Evolutionary conservation across 2,888 invertebrate species (phyloP), one percentile per base, ranked within the genome.

Genomic region (Pheosia gnoma): DNA sequence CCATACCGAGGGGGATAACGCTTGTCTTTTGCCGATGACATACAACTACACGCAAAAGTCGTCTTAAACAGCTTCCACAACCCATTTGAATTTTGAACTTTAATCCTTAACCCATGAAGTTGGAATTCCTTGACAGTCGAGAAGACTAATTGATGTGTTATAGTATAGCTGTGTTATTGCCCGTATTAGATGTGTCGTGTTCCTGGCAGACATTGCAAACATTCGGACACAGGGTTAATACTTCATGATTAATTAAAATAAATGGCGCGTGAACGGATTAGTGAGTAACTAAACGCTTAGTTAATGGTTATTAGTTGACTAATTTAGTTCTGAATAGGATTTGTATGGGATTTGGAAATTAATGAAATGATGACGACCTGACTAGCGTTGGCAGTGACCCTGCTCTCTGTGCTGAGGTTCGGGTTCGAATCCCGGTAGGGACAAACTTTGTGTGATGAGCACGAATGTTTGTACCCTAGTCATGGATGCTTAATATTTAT

Each of bases 221-320:
- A 67, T 38, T n/a, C 58, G 57, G 61, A 63, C 67, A 66, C 6
- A 36, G 51, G 59, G 70, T 60, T 67, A 65, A 74, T 62, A 69
- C 57, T 60, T 62, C 60, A 67, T 72, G 70, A 74, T 70, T 74
- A 72, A 73, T 74, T 72, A 62, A 53, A 53, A 53, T 53, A 36
- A 8, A 53, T 53, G 52, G 13, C n/a, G 13, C 49, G 13, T 56
- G 39, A 37, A 38, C 39, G 13, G 55, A 41, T 41, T 39, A 41
- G 38, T n/a, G 41, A 8, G 25, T 43, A 43, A 43, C 56, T 43
- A 57, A 57, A 57, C 56, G 56, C 13, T 57, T 43, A 51, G 49
- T 8, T 10, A 47, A 47, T 47, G 47, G 47, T 3, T 51, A 51
- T 51, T 13, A 51, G 49, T 13, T 5, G n/a, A 9, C 10, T 41